Percentiles rank a stretch among this genome's conserved stretches.
Evolutionary conservation across 2,888 invertebrate species (phyloP).

Genomic region (Mimachlamys varia): DNA sequence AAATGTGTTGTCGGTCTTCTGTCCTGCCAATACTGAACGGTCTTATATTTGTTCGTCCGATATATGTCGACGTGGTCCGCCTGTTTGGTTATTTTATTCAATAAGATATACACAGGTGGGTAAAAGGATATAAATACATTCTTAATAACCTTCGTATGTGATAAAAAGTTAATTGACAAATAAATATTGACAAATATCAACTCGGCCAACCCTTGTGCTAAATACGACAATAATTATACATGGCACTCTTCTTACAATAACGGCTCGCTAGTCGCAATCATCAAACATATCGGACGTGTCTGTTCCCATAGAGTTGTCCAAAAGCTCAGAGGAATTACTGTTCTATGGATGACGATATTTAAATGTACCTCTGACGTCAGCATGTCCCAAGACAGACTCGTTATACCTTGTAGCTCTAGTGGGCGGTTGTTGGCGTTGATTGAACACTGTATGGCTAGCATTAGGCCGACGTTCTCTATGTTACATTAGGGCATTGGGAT

Average conservation of each 20-base stretch:
- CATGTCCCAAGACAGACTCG: not conserved
- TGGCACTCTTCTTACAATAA: not conserved
- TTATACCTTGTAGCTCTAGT: not conserved
- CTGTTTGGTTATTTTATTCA: not conserved
- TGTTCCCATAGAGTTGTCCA: not conserved
- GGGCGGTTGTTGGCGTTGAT: not conserved
- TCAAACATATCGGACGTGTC: not conserved
- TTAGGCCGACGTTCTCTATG: too few species aligned
- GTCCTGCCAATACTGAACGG: not conserved
- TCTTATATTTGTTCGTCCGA: not conserved
- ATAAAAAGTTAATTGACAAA: not conserved
- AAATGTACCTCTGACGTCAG: not conserved
- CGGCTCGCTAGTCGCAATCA: not conserved
- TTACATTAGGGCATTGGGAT: too few species aligned
- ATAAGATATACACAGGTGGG: not conserved
- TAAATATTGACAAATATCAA: not conserved
- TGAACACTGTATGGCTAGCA: too few species aligned
- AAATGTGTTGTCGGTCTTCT: not conserved
- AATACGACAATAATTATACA: too few species aligned
- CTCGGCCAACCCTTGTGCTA: too few species aligned
- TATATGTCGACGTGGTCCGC: not conserved
- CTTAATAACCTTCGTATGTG: not conserved
- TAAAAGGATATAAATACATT: not conserved
- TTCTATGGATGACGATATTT: not conserved
- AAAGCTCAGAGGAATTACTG: not conserved